These are phyloP conservation scores for Malurus elegans DNA, from an alignment of 2,113 vertebrate species.

Conservation along the genomic window DNA sequence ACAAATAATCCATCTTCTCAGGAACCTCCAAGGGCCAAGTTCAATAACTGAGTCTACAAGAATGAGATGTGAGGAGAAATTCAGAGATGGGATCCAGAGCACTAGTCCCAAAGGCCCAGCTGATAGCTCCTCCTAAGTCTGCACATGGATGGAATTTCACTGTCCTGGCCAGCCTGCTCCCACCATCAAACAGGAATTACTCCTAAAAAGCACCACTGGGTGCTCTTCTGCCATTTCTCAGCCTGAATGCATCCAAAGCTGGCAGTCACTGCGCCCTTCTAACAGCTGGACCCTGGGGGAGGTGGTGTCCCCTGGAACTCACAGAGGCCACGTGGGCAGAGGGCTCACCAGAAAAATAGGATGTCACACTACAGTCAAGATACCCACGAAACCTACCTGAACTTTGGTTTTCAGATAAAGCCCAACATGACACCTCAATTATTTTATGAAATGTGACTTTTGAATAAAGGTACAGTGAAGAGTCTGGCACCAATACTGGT, in stretches of 20 bases:
- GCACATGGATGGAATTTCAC: accelerated
- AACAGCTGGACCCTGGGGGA: background rate
- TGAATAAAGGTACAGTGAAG: background rate
- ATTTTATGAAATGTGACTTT: background rate
- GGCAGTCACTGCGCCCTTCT: accelerated
- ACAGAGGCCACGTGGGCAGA: background rate
- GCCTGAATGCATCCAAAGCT: background rate
- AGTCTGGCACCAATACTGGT: background rate
- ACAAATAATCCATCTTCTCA: background rate
- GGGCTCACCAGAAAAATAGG: background rate
- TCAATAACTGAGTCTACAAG: background rate
- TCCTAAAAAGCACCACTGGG: background rate
- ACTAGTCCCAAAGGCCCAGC: background rate
- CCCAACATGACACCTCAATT: background rate
- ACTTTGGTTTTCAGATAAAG: background rate
- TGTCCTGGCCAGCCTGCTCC: background rate
- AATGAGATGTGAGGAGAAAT: background rate
- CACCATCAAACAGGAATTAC: background rate
- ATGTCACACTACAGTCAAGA: background rate
- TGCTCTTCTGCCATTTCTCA: background rate
- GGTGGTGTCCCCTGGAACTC: background rate
- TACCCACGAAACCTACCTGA: background rate
- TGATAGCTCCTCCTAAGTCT: background rate
- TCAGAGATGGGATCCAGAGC: background rate
- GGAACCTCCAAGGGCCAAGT: background rate